Evolutionary conservation across 2,888 invertebrate species (phyloP).

Genomic region (Isoperla grammatica): DNA sequence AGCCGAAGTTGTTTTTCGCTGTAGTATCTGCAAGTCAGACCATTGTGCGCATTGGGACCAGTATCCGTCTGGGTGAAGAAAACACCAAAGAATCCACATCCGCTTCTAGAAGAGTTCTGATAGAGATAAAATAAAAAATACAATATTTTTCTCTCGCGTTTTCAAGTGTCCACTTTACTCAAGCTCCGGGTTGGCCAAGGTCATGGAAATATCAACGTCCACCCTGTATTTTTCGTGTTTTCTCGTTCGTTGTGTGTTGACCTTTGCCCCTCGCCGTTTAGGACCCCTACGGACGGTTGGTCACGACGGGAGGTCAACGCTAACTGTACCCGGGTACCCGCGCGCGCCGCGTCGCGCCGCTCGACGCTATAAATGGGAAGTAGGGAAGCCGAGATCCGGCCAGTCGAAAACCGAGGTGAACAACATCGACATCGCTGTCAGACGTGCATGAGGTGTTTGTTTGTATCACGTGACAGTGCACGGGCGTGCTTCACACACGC

Average conservation of each 20-base stretch:
- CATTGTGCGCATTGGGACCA: no score
- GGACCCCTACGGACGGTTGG: conserved; percentile 3
- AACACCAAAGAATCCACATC: no score
- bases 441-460: not conserved
- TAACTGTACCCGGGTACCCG: conserved; percentile 1
- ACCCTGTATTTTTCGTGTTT: not conserved
- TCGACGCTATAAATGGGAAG: conserved; percentile 16
- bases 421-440: no score
- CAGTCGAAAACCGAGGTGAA: conserved; percentile 19
- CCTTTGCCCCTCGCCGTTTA: not conserved
- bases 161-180: conserved; percentile 11
- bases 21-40: no score
- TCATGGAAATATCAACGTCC: not conserved
- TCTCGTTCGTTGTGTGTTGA: conserved; percentile 1
- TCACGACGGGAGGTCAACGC: conserved; percentile 6
- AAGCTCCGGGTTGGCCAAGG: conserved; percentile 15
- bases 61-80: no score
- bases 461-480: no score
- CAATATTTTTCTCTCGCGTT: not conserved
- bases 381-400: conserved; percentile 15
- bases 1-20: no score
- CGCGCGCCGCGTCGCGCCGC: not conserved
- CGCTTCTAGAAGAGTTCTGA: no score
- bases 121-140: no score
- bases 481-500: no score